A percentile compares a stretch with the other conserved stretches of the same genome.
These are phyloP conservation scores for Cataglyphis livida DNA, from an alignment of 2,888 invertebrate genomes.

Conservation along the genomic window DNA sequence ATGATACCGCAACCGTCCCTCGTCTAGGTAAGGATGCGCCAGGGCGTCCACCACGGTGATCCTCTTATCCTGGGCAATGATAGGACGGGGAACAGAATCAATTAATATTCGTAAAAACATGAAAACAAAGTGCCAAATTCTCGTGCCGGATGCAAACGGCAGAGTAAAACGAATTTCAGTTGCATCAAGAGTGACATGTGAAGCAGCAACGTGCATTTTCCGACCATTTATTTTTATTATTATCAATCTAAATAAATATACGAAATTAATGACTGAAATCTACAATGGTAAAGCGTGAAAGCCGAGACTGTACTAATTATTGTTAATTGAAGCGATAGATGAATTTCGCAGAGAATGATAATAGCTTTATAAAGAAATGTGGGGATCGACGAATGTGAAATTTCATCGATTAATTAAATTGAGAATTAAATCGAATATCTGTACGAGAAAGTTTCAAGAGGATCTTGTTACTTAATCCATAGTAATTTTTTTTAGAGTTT, in stretches of 20 bases:
- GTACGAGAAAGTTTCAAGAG: background rate
- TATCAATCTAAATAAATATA: conserved; percentile 31
- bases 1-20: conserved; percentile 99
- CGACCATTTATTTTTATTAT: background rate
- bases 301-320: background rate
- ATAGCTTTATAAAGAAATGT: background rate
- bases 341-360: background rate
- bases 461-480: background rate
- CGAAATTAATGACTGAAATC: background rate
- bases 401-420: background rate
- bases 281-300: conserved; percentile 6
- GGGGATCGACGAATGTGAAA: background rate
- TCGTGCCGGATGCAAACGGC: background rate
- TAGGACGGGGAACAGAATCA: conserved; percentile 69
- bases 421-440: background rate
- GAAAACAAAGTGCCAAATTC: background rate
- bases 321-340: conserved; percentile 4
- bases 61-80: conserved; percentile 91
- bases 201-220: background rate
- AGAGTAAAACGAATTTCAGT: background rate
- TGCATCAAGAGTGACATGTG: background rate
- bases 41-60: conserved; percentile 98
- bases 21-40: conserved; percentile 98
- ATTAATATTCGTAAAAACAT: conserved; percentile 21
- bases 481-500: background rate